phyloP scores from a whole-genome alignment of 2,888 invertebrate species.

The Drosophila limbata region DNA sequence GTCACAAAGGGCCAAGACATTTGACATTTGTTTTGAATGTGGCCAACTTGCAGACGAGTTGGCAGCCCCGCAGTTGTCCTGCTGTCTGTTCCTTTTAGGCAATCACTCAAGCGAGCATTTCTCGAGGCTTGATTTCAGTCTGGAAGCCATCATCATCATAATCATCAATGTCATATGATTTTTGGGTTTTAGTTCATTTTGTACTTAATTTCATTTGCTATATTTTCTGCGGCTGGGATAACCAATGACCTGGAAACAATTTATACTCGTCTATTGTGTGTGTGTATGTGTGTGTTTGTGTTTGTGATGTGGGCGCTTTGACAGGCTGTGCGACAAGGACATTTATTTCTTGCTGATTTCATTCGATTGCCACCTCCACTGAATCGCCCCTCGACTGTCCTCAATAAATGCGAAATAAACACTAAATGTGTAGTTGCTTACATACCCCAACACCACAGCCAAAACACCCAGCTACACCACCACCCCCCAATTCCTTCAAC shows the following conservation, averaged over 20 bases:
- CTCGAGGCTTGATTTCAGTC: constrained; percentile 23
- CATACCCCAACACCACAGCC: constrained; percentile 13
- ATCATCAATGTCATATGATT: constrained; percentile 75
- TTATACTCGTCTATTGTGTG: constrained; percentile 64
- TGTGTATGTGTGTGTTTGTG: neutral
- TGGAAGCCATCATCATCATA: constrained; percentile 63
- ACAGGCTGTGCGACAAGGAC: constrained; percentile 72
- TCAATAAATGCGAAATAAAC: constrained; percentile 80
- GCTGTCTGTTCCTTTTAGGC: constrained; percentile 38
- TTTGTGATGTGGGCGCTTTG: constrained; percentile 35
- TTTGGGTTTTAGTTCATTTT: constrained; percentile 57
- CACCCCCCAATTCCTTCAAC: neutral
- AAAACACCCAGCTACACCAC: neutral
- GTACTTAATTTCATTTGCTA: constrained; percentile 75
- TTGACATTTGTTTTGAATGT: constrained; percentile 68
- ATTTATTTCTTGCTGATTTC: constrained; percentile 80
- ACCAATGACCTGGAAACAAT: constrained; percentile 80
- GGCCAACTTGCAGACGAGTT: constrained; percentile 38
- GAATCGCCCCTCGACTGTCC: constrained; percentile 35
- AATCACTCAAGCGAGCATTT: constrained; percentile 61
- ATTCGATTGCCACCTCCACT: constrained; percentile 55
- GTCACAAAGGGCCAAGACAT: constrained; percentile 53
- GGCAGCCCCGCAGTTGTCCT: neutral
- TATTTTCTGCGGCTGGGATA: constrained; percentile 72
- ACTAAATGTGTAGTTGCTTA: constrained; percentile 75